These are phyloP conservation scores for Catocala nupta DNA, from an alignment of 2,888 invertebrate species.

Conservation along the genomic window DNA sequence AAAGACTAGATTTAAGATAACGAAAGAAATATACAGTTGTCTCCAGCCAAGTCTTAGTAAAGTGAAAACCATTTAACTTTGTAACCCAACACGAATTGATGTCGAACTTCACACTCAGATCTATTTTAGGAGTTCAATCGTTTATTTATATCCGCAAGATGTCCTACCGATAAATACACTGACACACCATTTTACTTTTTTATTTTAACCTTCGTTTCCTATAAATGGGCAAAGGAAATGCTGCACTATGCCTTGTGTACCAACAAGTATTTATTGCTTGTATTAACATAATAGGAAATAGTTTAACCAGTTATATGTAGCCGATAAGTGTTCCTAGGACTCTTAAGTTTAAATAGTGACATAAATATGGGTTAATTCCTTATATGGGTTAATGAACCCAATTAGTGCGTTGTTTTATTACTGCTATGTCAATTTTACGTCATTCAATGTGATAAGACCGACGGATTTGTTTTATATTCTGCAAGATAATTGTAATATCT, in stretches of 20 bases:
- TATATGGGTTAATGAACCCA: neutral
- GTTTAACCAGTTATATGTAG: conserved; percentile 7
- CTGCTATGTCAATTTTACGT: too few relatives aligned
- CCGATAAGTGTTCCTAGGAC: neutral
- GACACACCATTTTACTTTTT: conserved; percentile 25
- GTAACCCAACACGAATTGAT: conserved; percentile 21
- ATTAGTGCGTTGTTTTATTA: conserved; percentile 1
- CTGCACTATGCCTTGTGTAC: conserved; percentile 7
- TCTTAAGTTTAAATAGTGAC: neutral
- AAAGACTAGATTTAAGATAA: too few relatives aligned
- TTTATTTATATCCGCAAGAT: conserved; percentile 47
- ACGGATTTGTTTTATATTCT: too few relatives aligned
- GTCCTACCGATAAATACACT: conserved; percentile 45
- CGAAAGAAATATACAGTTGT: conserved; percentile 4
- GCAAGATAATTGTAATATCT: too few relatives aligned
- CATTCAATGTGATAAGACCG: too few relatives aligned
- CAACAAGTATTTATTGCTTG: conserved; percentile 24
- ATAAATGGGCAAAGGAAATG: conserved; percentile 33
- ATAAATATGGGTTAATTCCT: conserved; percentile 1
- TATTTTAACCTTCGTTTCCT: conserved; percentile 32
- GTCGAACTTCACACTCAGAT: conserved; percentile 21
- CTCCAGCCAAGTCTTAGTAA: conserved; percentile 20
- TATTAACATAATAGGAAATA: conserved; percentile 19
- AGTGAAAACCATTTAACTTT: conserved; percentile 22
- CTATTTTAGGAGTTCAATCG: conserved; percentile 40